A percentile compares a stretch with the other conserved stretches of the same genome.
Evolutionary conservation across 2,113 vertebrate genomes (phyloP).

Genomic region (Fukomys damarensis): DNA sequence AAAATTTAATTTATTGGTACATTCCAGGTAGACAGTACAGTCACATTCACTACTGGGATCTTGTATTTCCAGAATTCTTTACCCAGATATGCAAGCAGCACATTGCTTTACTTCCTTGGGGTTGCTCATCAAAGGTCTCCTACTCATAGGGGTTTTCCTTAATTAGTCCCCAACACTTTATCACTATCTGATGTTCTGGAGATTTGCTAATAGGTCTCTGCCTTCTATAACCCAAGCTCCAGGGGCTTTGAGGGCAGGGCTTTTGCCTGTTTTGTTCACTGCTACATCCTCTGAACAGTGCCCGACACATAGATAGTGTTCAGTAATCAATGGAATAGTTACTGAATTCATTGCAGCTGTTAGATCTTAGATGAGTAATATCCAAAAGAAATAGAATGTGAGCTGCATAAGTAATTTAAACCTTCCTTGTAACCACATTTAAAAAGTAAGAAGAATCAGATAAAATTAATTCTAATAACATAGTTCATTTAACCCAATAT

Average conservation of each 20-base stretch:
- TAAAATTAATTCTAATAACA: background rate
- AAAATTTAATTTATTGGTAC: no score
- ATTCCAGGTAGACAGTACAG: no score
- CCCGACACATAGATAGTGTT: background rate
- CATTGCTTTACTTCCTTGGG: background rate
- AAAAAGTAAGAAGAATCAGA: background rate
- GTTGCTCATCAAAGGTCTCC: background rate
- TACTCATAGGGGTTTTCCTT: background rate
- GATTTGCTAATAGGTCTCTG: background rate
- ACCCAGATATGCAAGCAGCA: background rate
- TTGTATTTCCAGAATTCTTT: background rate
- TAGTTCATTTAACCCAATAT: background rate
- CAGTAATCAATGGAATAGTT: background rate
- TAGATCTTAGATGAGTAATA: background rate
- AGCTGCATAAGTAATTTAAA: background rate
- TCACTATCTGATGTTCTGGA: no score
- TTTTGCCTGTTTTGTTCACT: background rate
- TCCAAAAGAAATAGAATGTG: background rate
- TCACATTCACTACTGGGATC: no score
- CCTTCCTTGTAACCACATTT: background rate
- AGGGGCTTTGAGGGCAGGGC: background rate
- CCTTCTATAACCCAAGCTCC: background rate
- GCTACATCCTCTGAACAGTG: background rate
- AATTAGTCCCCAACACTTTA: background rate
- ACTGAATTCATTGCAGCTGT: background rate